Evolutionary conservation across 2,888 invertebrate genomes (phyloP).

Genomic region (Lutraria lutraria): DNA sequence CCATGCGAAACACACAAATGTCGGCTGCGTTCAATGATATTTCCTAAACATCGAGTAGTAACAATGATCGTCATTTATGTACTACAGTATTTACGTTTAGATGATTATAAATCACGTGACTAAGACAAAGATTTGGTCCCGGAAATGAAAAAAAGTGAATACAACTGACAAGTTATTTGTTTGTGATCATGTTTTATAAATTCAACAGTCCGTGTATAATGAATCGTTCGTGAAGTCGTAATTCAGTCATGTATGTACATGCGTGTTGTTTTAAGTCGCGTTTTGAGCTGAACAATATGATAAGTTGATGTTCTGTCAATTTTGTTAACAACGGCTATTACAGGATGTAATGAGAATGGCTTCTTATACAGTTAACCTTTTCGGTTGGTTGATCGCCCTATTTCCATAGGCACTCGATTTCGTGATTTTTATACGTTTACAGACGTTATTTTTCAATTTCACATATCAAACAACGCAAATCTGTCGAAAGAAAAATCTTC

Average conservation of each 20-base stretch:
- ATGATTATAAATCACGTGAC: background rate
- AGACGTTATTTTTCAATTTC: no score
- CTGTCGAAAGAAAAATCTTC: no score
- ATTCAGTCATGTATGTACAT: background rate
- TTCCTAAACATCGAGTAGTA: background rate
- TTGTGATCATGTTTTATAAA: background rate
- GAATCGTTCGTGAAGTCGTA: background rate
- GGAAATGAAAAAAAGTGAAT: background rate
- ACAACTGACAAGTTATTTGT: background rate
- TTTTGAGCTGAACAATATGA: no score
- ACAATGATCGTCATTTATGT: slow-evolving; percentile 9
- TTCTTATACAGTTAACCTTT: no score
- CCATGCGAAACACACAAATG: background rate
- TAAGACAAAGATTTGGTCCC: background rate
- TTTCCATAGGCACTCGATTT: no score
- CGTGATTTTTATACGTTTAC: no score
- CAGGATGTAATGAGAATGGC: no score
- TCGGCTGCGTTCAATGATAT: background rate
- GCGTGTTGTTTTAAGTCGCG: no score
- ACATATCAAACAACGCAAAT: no score
- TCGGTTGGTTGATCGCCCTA: no score
- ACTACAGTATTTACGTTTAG: background rate
- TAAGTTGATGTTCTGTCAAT: no score
- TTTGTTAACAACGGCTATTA: no score
- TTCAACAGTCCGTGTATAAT: background rate